A percentile compares a stretch with the other conserved stretches of the same genome.
phyloP scores from a whole-genome alignment of 2,888 invertebrate genomes.

The Oasisia sp. region DNA sequence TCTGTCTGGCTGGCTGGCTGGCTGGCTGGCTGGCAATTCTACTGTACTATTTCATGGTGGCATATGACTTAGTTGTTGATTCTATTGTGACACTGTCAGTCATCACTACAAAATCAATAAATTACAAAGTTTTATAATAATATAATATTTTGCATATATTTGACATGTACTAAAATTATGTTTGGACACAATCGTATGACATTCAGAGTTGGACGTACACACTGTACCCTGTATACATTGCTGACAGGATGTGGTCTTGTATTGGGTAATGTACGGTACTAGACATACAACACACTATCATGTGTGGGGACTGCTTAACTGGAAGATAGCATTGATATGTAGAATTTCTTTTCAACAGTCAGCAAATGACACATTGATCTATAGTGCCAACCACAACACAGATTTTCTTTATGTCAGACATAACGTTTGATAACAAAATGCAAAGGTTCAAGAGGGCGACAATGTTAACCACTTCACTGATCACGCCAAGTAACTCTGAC shows the following conservation, averaged over 20 bases:
- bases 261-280: background rate
- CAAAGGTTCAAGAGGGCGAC: background rate
- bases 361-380: background rate
- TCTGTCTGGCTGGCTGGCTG: too few species aligned
- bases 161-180: background rate
- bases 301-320: background rate
- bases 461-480: background rate
- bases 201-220: background rate
- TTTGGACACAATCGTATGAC: background rate
- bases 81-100: background rate
- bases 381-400: background rate
- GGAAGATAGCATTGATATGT: background rate
- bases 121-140: too few species aligned
- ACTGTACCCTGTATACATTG: background rate
- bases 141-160: background rate
- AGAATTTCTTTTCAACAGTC: background rate
- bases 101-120: too few species aligned
- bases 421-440: too few species aligned
- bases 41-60: background rate
- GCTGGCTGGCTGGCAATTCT: background rate
- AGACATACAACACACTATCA: background rate
- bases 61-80: background rate
- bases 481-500: background rate
- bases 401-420: too few species aligned
- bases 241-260: background rate